Evolutionary conservation across 2,888 invertebrate genomes (phyloP).

Genomic region (Panorpa germanica): DNA sequence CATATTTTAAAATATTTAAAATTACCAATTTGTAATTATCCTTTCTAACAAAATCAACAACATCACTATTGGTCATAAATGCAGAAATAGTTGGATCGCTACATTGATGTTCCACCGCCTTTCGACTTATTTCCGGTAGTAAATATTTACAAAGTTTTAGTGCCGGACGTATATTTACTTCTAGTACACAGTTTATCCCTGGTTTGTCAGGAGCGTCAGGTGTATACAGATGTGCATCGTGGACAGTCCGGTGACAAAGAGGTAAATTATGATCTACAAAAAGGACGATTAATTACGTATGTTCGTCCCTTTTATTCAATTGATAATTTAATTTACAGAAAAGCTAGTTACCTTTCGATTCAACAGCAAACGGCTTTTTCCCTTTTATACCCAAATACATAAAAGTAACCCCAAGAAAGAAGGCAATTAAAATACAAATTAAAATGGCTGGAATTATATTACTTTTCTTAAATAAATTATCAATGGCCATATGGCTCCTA

Average conservation of each 20-base stretch:
- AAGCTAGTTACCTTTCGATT: constrained; percentile 34
- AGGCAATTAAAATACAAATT: constrained; percentile 36
- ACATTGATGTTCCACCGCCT: constrained; percentile 37
- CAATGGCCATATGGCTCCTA: constrained; percentile 26
- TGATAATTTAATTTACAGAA: too few species aligned
- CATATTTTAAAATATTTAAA: too few species aligned
- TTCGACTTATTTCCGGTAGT: constrained; percentile 38
- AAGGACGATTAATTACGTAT: too few species aligned
- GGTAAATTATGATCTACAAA: too few species aligned
- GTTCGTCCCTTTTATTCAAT: too few species aligned
- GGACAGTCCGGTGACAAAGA: too few species aligned
- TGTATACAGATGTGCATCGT: constrained; percentile 34
- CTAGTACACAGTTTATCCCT: constrained; percentile 43
- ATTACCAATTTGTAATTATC: constrained; percentile 22
- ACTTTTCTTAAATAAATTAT: constrained; percentile 33
- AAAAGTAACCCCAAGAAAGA: constrained; percentile 44
- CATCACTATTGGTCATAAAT: constrained; percentile 41
- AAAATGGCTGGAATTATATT: constrained; percentile 44
- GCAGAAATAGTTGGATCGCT: constrained; percentile 29
- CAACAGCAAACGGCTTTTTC: constrained; percentile 32
- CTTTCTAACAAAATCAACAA: constrained; percentile 32
- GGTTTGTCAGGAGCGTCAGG: constrained; percentile 30
- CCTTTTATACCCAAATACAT: constrained; percentile 47
- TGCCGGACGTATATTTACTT: constrained; percentile 38
- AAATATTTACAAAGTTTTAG: constrained; percentile 41